Conservation (phyloP, 2,888 invertebrate genomes). For the Epistrophella euchroma region DNA sequence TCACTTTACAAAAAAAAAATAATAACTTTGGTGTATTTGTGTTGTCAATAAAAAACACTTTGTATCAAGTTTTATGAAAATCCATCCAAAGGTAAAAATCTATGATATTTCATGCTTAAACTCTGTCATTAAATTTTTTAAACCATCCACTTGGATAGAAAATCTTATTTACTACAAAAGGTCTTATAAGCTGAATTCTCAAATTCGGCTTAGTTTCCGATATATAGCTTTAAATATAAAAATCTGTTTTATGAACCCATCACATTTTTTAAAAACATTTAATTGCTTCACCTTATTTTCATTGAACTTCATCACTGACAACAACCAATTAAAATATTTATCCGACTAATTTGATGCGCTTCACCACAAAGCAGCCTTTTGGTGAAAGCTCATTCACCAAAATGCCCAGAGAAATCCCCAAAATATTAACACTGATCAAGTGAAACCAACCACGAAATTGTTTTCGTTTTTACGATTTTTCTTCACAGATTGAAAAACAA, state of each 20-base stretch:
- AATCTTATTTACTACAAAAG: too few species aligned
- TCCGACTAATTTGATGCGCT: slow-evolving; percentile 70
- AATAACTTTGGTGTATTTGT: too few species aligned
- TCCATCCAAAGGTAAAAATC: too few species aligned
- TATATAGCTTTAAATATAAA: neutral
- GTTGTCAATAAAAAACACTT: too few species aligned
- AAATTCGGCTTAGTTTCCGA: too few species aligned
- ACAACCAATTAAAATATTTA: slow-evolving; percentile 73
- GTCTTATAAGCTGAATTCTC: too few species aligned
- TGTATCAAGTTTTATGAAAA: too few species aligned
- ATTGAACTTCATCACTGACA: slow-evolving; percentile 61
- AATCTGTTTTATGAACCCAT: neutral
- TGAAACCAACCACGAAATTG: slow-evolving; percentile 76
- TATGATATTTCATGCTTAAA: too few species aligned
- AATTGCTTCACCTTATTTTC: slow-evolving; percentile 38
- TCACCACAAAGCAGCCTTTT: slow-evolving; percentile 47
- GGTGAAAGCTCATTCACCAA: slow-evolving; percentile 67
- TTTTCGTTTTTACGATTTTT: slow-evolving; percentile 65
- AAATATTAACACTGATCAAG: slow-evolving; percentile 66
- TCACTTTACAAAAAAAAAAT: too few species aligned
- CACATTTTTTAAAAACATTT: neutral
- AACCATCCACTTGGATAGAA: too few species aligned
- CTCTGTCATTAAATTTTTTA: too few species aligned
- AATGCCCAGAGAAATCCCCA: slow-evolving; percentile 27
- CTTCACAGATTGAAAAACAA: slow-evolving; percentile 4